These are phyloP conservation scores for Enteromius trimaculatus DNA, from an alignment of 2,797 vertebrate species.

Conservation along the genomic window DNA sequence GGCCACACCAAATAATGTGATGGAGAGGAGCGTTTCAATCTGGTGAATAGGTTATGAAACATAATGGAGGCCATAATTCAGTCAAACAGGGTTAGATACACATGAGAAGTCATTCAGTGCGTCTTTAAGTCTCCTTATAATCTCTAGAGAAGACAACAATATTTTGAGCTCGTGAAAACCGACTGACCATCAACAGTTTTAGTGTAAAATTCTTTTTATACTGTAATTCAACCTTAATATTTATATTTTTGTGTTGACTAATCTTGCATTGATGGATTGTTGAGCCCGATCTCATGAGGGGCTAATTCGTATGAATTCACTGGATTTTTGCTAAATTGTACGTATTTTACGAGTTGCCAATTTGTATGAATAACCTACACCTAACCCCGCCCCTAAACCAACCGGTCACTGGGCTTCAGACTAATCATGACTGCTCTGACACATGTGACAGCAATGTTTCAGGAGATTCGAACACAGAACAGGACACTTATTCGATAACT, in stretches of 20 bases:
- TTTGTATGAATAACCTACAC: no score
- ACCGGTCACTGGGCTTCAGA: no score
- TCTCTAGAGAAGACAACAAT: background rate
- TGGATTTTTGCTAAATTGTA: no score
- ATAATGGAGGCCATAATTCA: conserved; percentile 16
- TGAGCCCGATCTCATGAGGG: no score
- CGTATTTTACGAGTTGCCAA: no score
- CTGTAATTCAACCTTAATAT: background rate
- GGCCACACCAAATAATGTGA: background rate
- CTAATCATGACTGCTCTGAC: no score
- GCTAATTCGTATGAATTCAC: no score
- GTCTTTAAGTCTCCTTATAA: background rate
- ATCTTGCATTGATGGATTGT: background rate
- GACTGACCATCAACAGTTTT: background rate
- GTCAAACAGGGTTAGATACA: conserved; percentile 25
- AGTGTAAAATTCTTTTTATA: background rate
- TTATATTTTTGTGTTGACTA: background rate
- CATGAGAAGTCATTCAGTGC: conserved; percentile 38
- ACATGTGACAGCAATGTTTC: no score
- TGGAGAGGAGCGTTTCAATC: conserved; percentile 19
- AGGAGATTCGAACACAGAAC: no score
- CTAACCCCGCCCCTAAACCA: no score
- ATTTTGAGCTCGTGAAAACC: background rate
- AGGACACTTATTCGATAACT: no score
- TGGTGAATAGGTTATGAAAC: conserved; percentile 9